phyloP scores from a whole-genome alignment of 1,140 invertebrate species.

The Limonius californicus region DNA sequence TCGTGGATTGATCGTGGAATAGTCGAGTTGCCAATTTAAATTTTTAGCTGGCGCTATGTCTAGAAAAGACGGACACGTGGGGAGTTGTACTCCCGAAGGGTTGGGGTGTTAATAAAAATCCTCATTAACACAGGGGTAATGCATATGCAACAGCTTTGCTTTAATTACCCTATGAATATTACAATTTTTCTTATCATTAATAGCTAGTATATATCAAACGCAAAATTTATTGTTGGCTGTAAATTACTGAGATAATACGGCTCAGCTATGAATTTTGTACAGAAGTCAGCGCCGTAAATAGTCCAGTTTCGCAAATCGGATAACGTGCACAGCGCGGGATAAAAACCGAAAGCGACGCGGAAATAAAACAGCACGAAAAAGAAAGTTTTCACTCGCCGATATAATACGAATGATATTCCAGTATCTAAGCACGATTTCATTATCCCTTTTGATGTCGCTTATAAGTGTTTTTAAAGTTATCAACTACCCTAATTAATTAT shows the following conservation, averaged over 20 bases:
- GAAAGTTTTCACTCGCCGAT: no score
- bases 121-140: no score
- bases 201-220: not conserved
- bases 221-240: conserved; percentile 7
- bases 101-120: no score
- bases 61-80: no score
- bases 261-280: not conserved
- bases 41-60: no score
- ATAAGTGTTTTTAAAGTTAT: conserved; percentile 7
- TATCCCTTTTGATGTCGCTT: conserved; percentile 1
- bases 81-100: no score
- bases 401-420: not conserved
- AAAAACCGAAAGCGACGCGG: not conserved
- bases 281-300: not conserved
- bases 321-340: not conserved
- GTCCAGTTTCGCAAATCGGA: not conserved
- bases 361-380: no score
- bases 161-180: not conserved
- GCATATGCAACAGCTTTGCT: no score
- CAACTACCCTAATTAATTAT: conserved; percentile 7
- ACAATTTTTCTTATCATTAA: conserved; percentile 8
- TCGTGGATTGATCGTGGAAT: no score
- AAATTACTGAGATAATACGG: conserved; percentile 5
- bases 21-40: no score
- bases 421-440: not conserved